Conservation (phyloP, 2,797 vertebrate genomes). For the Thunnus albacares region DNA sequence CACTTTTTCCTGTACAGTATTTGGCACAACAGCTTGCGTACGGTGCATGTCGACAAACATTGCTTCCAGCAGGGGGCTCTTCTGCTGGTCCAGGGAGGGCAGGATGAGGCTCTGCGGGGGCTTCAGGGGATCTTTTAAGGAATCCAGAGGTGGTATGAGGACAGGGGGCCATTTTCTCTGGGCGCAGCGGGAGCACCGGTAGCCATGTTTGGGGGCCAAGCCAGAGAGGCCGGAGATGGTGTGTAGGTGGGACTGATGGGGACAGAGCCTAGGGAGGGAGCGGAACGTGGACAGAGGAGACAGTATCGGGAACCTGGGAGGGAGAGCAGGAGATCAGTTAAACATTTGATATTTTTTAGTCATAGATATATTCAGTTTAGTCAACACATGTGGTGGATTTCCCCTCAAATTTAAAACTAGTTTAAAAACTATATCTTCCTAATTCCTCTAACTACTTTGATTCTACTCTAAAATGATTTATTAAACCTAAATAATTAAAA, state of each 20-base stretch:
- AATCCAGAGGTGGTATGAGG: slow-evolving; percentile 80
- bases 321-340: not conserved
- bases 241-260: slow-evolving; percentile 94
- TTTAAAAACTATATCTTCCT: too few relatives aligned
- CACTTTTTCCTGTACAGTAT: slow-evolving; percentile 53
- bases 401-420: too few relatives aligned
- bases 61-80: slow-evolving; percentile 72
- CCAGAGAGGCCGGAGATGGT: slow-evolving; percentile 91
- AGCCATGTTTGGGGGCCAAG: slow-evolving; percentile 85
- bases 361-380: not conserved
- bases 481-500: too few relatives aligned
- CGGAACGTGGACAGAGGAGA: slow-evolving; percentile 85
- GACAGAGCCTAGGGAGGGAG: slow-evolving; percentile 86
- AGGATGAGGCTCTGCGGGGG: slow-evolving; percentile 72
- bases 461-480: too few relatives aligned
- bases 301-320: slow-evolving; percentile 86
- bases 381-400: not conserved
- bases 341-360: not conserved
- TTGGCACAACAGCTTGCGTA: slow-evolving; percentile 67
- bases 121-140: slow-evolving; percentile 78
- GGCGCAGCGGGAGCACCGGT: slow-evolving; percentile 92
- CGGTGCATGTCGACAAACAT: slow-evolving; percentile 58
- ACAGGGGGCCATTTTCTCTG: slow-evolving; percentile 94
- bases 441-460: too few relatives aligned
- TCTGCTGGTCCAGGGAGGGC: slow-evolving; percentile 84